phyloP scores from a whole-genome alignment of 1,140 invertebrate species.

The Lucilia sericata region DNA sequence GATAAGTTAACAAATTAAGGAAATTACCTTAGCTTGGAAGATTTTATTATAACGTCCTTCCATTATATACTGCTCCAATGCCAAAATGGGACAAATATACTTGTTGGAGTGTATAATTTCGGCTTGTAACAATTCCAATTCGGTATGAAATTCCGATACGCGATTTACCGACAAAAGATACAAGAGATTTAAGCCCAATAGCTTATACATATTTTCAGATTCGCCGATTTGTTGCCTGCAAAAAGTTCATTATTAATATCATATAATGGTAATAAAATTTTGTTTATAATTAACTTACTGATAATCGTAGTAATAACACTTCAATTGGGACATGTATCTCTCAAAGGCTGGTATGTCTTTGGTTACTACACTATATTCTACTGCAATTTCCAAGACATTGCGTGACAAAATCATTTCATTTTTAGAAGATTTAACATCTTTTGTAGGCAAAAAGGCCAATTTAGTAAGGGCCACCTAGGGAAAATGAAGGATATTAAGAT shows the following conservation, averaged over 20 bases:
- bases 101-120: slow-evolving; percentile 93
- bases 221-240: slow-evolving; percentile 84
- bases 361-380: slow-evolving; percentile 91
- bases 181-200: slow-evolving; percentile 94
- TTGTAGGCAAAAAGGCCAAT: slow-evolving; percentile 88
- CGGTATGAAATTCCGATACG: slow-evolving; percentile 98
- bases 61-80: slow-evolving; percentile 98
- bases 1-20: neutral
- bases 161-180: slow-evolving; percentile 96
- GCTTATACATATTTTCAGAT: slow-evolving; percentile 94
- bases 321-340: slow-evolving; percentile 95
- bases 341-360: slow-evolving; percentile 96
- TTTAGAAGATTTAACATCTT: slow-evolving; percentile 79
- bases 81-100: slow-evolving; percentile 95
- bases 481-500: slow-evolving; percentile 56
- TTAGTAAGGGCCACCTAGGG: slow-evolving; percentile 84
- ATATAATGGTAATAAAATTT: neutral
- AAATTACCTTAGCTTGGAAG: slow-evolving; percentile 71
- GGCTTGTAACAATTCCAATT: slow-evolving; percentile 93
- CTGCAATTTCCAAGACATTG: slow-evolving; percentile 95
- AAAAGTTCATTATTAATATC: slow-evolving; percentile 52
- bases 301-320: slow-evolving; percentile 98
- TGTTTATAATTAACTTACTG: slow-evolving; percentile 73
- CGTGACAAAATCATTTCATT: slow-evolving; percentile 88
- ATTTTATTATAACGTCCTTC: slow-evolving; percentile 98